phyloP scores from a whole-genome alignment of 2,888 invertebrate species.

The Drosophila siamana region DNA sequence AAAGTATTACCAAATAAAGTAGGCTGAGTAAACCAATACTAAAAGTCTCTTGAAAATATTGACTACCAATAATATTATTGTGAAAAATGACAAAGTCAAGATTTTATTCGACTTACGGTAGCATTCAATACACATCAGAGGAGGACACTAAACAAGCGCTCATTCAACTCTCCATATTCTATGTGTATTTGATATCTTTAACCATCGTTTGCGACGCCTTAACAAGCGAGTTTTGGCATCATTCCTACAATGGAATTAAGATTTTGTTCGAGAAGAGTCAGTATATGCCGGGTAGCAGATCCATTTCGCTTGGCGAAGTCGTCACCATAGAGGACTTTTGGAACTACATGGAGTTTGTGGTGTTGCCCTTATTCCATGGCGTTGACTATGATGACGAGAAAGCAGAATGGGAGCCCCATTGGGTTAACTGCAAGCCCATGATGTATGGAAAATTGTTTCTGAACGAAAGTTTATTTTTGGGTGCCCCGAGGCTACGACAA shows the following conservation, averaged over 20 bases:
- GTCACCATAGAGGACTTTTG: conserved; percentile 49
- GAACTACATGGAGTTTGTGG: conserved; percentile 29
- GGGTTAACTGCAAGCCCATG: no score
- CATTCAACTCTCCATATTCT: background rate
- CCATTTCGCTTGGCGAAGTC: conserved; percentile 22
- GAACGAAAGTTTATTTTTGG: conserved; percentile 87
- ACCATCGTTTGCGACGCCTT: conserved; percentile 5
- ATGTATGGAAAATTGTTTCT: conserved; percentile 73
- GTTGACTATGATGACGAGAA: no score
- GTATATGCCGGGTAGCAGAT: accelerated
- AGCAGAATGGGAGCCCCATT: no score
- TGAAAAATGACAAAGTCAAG: background rate
- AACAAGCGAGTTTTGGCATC: background rate
- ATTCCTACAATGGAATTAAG: conserved; percentile 2
- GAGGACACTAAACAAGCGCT: conserved; percentile 15
- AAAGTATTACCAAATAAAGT: no score
- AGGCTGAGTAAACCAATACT: no score
- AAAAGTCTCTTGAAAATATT: no score
- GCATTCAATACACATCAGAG: conserved; percentile 25
- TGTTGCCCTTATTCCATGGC: conserved; percentile 28
- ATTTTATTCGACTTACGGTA: background rate
- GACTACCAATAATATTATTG: no score
- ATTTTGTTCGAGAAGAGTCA: background rate
- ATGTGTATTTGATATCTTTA: conserved; percentile 4
- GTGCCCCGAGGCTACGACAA: conserved; percentile 87